Evolutionary conservation across 2,888 invertebrate species (phyloP), one percentile per base, ranked within the genome.

Genomic region (Brachycybe producta): DNA sequence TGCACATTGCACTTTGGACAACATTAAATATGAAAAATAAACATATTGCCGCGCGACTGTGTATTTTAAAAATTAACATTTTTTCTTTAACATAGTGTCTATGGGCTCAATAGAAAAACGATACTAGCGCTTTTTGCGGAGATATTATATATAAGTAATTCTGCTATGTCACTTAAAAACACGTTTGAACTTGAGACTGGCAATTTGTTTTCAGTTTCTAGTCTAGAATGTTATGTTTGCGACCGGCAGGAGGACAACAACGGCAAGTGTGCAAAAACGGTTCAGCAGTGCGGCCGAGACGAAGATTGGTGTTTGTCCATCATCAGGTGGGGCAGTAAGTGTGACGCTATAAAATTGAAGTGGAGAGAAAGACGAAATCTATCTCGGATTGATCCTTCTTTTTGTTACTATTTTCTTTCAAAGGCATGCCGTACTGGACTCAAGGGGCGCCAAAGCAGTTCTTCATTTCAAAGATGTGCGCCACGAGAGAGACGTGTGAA

Each of bases 171-270:
- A n/a, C n/a, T n/a, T n/a, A n/a, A n/a, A n/a, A n/a, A n/a, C n/a
- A 19, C 40, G 21, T 32, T 7, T 32, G 27, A 19, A 13, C 15
- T 8, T 19, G 61, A 2, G 65, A 61, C 57, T 62, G 58, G n/a
- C 65, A 64, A 19, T 56, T 54, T 56, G 53, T 56, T 69, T 70
- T 47, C 66, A 80, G 82, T 73, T 60, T 62, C 67, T 62, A 73
- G 80, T 56, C 72, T 94, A 57, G 94, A 95, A 71, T 97, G 95
- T 67, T 95, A 95, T 65, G 91, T 94, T 13, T 97, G 95, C 67
- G 77, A 81, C 56, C 79, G 85, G 60, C 95, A 97, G 71, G 88
- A 90, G 57, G 82, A 84, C 57, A 95, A 95, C 65, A 76, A 74
- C 45, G 91, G 85, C 56, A 95, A 97, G 70, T 97, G 95, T 67